Conservation (phyloP, 2,797 vertebrate genomes). For the Gila robusta region DNA sequence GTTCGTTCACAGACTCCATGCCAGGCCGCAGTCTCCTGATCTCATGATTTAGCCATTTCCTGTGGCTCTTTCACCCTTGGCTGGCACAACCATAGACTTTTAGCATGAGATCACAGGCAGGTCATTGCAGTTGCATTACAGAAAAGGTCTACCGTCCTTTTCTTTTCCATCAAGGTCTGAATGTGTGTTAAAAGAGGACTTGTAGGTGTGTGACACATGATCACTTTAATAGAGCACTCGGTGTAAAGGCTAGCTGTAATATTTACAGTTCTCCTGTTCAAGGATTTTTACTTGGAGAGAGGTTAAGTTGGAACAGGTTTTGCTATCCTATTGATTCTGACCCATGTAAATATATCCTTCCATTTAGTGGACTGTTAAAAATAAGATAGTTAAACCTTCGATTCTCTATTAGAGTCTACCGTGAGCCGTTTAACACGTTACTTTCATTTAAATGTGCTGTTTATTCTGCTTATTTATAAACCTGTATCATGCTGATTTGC, state of each 20-base stretch:
- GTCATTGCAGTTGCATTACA: conserved; percentile 41
- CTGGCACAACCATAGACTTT: conserved; percentile 45
- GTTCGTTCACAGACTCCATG: conserved; percentile 34
- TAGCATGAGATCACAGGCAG: conserved; percentile 50
- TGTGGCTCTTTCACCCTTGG: conserved; percentile 40
- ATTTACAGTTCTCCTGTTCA: conserved; percentile 74
- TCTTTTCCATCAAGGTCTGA: conserved; percentile 23
- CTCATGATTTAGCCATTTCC: conserved; percentile 59
- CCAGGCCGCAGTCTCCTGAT: conserved; percentile 50
- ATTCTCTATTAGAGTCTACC: conserved; percentile 73
- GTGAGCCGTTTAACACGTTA: conserved; percentile 72
- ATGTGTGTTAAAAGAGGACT: conserved; percentile 77
- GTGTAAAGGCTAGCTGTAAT: conserved; percentile 74
- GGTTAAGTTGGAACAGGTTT: conserved; percentile 73
- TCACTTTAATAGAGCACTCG: conserved; percentile 80
- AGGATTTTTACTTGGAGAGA: conserved; percentile 53
- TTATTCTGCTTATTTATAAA: conserved; percentile 60
- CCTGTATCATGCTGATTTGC: conserved; percentile 58
- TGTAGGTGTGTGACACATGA: conserved; percentile 76
- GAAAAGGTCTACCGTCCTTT: neutral
- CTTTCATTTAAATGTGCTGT: conserved; percentile 65
- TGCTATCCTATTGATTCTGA: conserved; percentile 71
- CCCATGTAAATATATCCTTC: conserved; percentile 78
- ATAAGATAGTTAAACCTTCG: conserved; percentile 61
- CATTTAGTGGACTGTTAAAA: conserved; percentile 77